Conservation (phyloP, 1,140 invertebrate genomes). For the Drosophila cardini region DNA sequence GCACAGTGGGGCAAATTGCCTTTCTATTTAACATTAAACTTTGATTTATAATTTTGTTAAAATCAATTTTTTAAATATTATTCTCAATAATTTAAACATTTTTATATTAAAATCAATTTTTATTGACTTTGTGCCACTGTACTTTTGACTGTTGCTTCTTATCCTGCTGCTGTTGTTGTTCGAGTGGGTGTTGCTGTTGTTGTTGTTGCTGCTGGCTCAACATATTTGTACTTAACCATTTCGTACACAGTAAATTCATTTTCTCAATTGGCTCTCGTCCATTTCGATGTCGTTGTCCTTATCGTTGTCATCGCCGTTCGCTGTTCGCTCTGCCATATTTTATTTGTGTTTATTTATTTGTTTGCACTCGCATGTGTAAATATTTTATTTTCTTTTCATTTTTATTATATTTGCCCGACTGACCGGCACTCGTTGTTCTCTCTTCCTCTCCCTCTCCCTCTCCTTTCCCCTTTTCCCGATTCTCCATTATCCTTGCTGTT, state of each 20-base stretch:
- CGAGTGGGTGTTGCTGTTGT: constrained; percentile 18
- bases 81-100: no score
- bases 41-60: no score
- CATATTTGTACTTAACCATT: constrained; percentile 76
- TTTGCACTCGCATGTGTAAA: constrained; percentile 72
- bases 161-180: not conserved
- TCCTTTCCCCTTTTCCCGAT: no score
- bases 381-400: constrained; percentile 81
- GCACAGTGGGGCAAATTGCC: no score
- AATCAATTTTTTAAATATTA: no score
- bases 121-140: constrained; percentile 1
- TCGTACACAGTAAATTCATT: constrained; percentile 80
- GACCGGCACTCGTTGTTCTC: constrained; percentile 4
- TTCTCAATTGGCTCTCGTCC: constrained; percentile 75
- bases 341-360: constrained; percentile 79
- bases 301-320: constrained; percentile 33
- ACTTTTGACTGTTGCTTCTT: not conserved
- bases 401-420: constrained; percentile 74
- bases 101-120: not conserved
- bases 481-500: not conserved
- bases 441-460: no score
- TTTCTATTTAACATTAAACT: no score
- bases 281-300: constrained; percentile 47
- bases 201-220: constrained; percentile 17
- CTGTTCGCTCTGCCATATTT: constrained; percentile 57